These are phyloP conservation scores for Rhagophthalmus giganteus DNA, from an alignment of 2,888 invertebrate species.

Conservation along the genomic window DNA sequence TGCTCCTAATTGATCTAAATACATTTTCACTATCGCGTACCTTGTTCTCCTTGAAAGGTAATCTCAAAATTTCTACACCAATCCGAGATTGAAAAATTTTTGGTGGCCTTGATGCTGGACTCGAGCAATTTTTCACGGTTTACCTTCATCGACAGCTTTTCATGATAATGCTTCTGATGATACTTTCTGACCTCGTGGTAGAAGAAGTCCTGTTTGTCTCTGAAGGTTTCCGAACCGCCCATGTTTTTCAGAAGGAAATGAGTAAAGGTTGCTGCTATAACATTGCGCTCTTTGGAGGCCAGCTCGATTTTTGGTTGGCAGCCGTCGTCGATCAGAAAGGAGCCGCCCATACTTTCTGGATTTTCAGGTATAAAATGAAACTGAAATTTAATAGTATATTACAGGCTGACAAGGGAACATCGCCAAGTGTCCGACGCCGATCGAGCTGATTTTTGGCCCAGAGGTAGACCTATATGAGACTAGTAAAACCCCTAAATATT, in stretches of 20 bases:
- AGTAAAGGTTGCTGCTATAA: slow-evolving; percentile 91
- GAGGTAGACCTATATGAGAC: no score
- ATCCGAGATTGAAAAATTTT: slow-evolving; percentile 82
- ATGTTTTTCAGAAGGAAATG: slow-evolving; percentile 90
- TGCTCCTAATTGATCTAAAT: no score
- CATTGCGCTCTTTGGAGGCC: slow-evolving; percentile 81
- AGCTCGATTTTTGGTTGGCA: slow-evolving; percentile 85
- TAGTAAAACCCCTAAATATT: no score
- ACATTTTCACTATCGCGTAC: slow-evolving; percentile 53
- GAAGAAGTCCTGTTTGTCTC: slow-evolving; percentile 71
- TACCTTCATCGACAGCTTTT: slow-evolving; percentile 81
- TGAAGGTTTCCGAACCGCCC: slow-evolving; percentile 93
- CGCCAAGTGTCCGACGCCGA: no score
- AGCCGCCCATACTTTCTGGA: slow-evolving; percentile 58
- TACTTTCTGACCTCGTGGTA: slow-evolving; percentile 76
- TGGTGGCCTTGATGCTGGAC: slow-evolving; percentile 82
- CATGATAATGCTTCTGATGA: slow-evolving; percentile 86
- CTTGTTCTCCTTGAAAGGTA: slow-evolving; percentile 91
- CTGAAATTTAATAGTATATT: slow-evolving; percentile 59
- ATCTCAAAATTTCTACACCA: slow-evolving; percentile 96
- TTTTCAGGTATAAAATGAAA: slow-evolving; percentile 66
- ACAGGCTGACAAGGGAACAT: no score
- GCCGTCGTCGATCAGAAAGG: slow-evolving; percentile 87
- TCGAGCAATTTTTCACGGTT: slow-evolving; percentile 79
- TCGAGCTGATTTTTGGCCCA: no score